Evolutionary conservation across 2,113 vertebrate genomes (phyloP).

Genomic region (Paramormyrops kingsleyae): DNA sequence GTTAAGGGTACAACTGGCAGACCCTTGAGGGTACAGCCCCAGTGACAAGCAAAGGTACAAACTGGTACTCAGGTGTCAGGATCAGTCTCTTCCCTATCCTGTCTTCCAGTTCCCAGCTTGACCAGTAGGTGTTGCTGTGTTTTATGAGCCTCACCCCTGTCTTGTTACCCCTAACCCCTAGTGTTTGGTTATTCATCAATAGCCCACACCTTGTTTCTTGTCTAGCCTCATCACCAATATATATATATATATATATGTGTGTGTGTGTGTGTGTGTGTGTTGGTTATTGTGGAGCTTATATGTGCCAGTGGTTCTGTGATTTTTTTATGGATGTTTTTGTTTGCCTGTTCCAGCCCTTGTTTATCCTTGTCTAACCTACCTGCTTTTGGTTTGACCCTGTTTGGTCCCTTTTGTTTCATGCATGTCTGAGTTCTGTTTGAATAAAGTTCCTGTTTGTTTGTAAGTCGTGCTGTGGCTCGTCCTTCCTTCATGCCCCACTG

Average conservation of each 20-base stretch:
- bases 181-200: background rate
- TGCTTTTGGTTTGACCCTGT: background rate
- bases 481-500: background rate
- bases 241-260: background rate
- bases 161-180: background rate
- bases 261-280: too few relatives aligned
- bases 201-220: background rate
- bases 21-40: background rate
- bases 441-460: background rate
- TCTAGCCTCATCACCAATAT: background rate
- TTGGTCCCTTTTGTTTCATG: background rate
- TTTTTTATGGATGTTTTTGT: background rate
- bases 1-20: background rate
- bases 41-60: background rate
- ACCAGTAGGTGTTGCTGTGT: background rate
- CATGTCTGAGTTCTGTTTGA: background rate
- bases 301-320: background rate
- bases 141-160: background rate
- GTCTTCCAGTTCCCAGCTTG: background rate
- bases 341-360: background rate
- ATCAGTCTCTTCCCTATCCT: background rate
- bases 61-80: background rate
- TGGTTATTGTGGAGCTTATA: background rate
- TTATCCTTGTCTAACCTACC: background rate
- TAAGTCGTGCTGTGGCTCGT: background rate